Evolutionary conservation across 2,888 invertebrate genomes (phyloP).

Genomic region (Hirudinaria manillensis): DNA sequence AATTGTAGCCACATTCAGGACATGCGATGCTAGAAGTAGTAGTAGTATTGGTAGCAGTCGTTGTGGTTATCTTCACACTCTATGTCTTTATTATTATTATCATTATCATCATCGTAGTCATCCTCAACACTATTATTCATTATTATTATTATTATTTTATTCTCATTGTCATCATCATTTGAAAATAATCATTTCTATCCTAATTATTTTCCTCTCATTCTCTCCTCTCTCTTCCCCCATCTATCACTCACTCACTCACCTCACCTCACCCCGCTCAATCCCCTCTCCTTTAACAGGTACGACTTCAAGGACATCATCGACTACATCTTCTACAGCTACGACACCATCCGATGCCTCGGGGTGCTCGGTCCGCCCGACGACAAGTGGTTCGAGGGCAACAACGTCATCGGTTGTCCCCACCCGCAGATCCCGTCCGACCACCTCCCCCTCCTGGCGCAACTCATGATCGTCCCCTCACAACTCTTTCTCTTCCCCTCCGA

Average conservation of each 20-base stretch:
- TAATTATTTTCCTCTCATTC: too few species aligned
- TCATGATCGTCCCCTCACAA: conserved; percentile 44
- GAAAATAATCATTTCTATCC: too few species aligned
- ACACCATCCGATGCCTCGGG: conserved; percentile 88
- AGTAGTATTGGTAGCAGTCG: neutral
- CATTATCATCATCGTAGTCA: too few species aligned
- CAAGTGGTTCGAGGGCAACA: conserved; percentile 74
- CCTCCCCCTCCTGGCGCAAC: conserved; percentile 52
- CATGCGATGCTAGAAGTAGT: neutral
- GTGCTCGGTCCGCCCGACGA: conserved; percentile 86
- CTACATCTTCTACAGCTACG: conserved; percentile 96
- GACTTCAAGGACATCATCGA: conserved; percentile 99
- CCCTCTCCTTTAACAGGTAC: conserved; percentile 63
- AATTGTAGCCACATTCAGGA: neutral
- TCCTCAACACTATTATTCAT: too few species aligned
- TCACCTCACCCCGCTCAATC: too few species aligned
- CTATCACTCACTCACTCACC: too few species aligned
- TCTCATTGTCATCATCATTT: too few species aligned
- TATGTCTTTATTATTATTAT: too few species aligned
- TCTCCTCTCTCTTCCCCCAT: too few species aligned
- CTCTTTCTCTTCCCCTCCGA: neutral
- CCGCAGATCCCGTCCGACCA: conserved; percentile 82
- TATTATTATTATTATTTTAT: too few species aligned
- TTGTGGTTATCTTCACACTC: neutral
- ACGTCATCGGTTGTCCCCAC: conserved; percentile 94